A percentile compares a stretch with the other conserved stretches of the same genome.
These are phyloP conservation scores for Chamaedrilus cognettii DNA, from an alignment of 2,888 invertebrate genomes.

Conservation along the genomic window DNA sequence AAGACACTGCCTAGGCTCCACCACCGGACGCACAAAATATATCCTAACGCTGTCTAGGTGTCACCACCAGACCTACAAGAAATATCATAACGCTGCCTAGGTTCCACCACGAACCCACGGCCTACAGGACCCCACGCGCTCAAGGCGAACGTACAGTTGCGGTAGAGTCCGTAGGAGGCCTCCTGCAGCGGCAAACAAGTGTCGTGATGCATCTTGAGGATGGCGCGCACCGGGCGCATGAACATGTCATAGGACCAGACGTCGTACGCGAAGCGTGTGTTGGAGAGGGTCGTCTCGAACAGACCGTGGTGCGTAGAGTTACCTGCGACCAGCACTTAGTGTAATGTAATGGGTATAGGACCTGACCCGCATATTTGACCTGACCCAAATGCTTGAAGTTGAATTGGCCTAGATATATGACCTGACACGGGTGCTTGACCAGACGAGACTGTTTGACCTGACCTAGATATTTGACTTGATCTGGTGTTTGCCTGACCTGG, in stretches of 20 bases:
- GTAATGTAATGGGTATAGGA: too few species aligned
- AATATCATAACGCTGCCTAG: too few species aligned
- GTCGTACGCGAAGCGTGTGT: neutral
- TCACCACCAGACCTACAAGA: neutral
- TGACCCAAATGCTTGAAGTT: too few species aligned
- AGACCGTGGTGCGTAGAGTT: slow-evolving; percentile 1
- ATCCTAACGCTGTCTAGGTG: neutral
- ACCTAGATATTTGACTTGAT: too few species aligned
- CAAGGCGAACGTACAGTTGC: neutral
- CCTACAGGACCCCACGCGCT: too few species aligned
- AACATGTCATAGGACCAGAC: slow-evolving; percentile 3
- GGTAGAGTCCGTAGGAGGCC: neutral
- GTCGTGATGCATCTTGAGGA: neutral
- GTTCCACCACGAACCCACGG: too few species aligned
- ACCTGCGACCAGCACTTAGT: neutral
- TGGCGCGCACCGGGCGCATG: neutral
- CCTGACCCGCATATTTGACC: too few species aligned
- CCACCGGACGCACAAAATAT: neutral
- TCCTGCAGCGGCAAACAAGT: neutral
- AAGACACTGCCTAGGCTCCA: too few species aligned
- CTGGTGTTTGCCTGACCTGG: neutral
- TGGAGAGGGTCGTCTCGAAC: neutral
- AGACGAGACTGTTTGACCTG: too few species aligned
- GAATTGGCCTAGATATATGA: too few species aligned
- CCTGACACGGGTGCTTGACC: too few species aligned